Evolutionary conservation across 2,888 invertebrate species (phyloP), one percentile per base, ranked within the genome.

Genomic region (Zygogramma bicolorata): DNA sequence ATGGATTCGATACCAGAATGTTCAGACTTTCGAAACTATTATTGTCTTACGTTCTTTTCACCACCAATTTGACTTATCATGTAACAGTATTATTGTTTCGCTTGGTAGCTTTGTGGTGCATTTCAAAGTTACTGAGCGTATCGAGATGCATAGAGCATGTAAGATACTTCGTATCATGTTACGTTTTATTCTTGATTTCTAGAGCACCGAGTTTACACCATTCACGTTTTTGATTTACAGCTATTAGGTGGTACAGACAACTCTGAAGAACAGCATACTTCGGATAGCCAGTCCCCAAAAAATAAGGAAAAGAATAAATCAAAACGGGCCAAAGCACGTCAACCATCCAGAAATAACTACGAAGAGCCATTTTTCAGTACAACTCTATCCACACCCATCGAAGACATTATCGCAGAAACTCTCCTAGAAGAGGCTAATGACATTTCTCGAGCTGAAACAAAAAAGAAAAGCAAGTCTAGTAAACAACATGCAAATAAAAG

Each of bases 361-460:
- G 77, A 77, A 61, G 79, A 80, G 31, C 82, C 82, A 38, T 68
- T 73, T 20, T 82, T 82, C 62, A 77, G 67, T 61, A 81, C 82
- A 34, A 77, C 74, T 62, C 67, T 82, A 58, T 65, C 71, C 31
- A 76, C 78, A 15, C 80, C 83, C 8, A 81, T 82, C 71, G 82
- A 83, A 71, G 78, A 81, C 58, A 70, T 81, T 53, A 78, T 82
- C 58, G 80, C 79, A 71, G 82, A 83, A 71, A 80, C 79, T 0
- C 66, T 82, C 60, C 76, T 57, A 62, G 74, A 79, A 49, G 70
- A 74, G 13, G 13, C 13, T 15, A 61, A 60, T 31, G 62, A 70
- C 34, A 27, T 8, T 57, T 5, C 2, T 10, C 57, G 38, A 65
- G 29, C 22, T 0, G n/a, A 58, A 61, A 20, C 71, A 3, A 78